phyloP scores from a whole-genome alignment of 2,113 vertebrate species.

The Puffinus mauretanicus region DNA sequence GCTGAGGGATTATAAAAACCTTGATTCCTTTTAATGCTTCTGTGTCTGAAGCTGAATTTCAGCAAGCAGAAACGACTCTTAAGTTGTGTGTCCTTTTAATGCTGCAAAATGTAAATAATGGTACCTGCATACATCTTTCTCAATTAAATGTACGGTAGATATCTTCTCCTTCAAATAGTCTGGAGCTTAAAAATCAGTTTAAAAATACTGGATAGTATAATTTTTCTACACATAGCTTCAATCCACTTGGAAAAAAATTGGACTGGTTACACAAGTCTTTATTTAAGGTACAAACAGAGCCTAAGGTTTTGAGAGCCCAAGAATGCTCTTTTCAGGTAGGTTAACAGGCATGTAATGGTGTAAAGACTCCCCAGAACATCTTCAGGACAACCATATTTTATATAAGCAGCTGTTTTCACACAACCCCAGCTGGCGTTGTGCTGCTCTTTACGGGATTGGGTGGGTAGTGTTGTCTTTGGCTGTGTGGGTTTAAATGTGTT shows the following conservation, averaged over 20 bases:
- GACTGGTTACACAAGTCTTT: conserved; percentile 56
- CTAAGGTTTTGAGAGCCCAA: conserved; percentile 72
- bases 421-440: conserved; percentile 66
- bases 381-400: conserved; percentile 54
- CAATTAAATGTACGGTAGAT: not conserved
- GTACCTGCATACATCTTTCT: not conserved
- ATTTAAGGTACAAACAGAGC: conserved; percentile 78
- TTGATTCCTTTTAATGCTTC: not conserved
- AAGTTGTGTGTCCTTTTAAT: conserved; percentile 1
- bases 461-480: conserved; percentile 79
- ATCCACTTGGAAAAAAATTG: conserved; percentile 41
- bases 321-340: conserved; percentile 41
- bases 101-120: not conserved
- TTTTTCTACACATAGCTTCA: conserved; percentile 16
- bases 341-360: conserved; percentile 62
- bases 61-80: not conserved
- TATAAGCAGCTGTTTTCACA: conserved; percentile 62
- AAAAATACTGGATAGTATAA: conserved; percentile 16
- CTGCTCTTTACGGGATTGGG: conserved; percentile 83
- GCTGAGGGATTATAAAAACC: not conserved
- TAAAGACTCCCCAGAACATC: conserved; percentile 70
- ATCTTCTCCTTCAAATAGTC: not conserved
- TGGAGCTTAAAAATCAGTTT: conserved; percentile 27
- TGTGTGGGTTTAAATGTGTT: conserved; percentile 79
- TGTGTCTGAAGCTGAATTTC: not conserved